A percentile compares a stretch with the other conserved stretches of the same genome.
phyloP scores from a whole-genome alignment of 2,113 vertebrate species.

The Pygoscelis antarcticus region DNA sequence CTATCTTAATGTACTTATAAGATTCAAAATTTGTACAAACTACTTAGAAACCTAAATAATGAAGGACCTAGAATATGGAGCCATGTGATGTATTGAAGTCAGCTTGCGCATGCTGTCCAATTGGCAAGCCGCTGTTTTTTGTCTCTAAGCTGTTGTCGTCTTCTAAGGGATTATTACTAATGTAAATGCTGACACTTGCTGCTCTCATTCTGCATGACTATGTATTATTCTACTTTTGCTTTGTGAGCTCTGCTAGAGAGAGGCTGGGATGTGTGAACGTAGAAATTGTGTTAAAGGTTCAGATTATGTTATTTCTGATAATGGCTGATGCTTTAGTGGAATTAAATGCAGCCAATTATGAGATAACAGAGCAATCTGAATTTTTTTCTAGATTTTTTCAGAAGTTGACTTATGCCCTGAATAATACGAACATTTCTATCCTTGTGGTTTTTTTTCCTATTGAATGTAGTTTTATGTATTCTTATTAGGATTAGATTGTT shows the following conservation, averaged over 20 bases:
- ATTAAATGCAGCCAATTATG: background rate
- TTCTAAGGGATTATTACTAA: background rate
- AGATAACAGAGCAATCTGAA: background rate
- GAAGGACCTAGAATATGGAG: background rate
- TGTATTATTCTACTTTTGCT: background rate
- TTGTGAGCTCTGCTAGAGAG: background rate
- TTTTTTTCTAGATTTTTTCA: background rate
- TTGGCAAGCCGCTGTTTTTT: background rate
- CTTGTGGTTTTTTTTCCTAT: fast-evolving
- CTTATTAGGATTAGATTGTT: background rate
- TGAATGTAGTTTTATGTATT: background rate
- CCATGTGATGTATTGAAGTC: background rate
- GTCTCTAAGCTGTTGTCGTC: background rate
- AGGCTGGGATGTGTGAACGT: background rate
- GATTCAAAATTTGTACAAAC: background rate
- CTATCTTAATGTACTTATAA: background rate
- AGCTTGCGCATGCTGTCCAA: background rate
- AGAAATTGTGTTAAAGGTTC: background rate
- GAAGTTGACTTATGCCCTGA: background rate
- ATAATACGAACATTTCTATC: background rate
- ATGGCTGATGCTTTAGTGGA: background rate
- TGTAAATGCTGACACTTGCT: background rate
- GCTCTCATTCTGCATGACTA: background rate
- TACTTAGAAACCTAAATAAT: background rate
- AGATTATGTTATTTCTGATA: background rate